Conservation (phyloP, 2,888 invertebrate genomes). For the Eupithecia tripunctaria region DNA sequence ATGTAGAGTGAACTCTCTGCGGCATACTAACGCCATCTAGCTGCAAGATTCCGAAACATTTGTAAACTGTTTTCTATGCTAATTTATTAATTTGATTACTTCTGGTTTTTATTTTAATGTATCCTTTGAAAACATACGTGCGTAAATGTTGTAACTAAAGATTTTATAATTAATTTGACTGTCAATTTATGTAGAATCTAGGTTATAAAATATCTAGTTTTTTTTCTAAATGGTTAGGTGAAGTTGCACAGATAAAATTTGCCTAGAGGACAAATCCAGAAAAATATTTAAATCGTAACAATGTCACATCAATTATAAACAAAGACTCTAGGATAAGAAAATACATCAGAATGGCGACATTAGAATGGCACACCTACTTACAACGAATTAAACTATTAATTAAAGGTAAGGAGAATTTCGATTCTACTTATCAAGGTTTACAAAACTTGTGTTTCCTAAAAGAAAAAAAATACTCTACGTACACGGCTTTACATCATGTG, state of each 20-base stretch:
- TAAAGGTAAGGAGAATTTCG: neutral
- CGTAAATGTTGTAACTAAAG: neutral
- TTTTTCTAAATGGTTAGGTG: neutral
- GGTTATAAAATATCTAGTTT: neutral
- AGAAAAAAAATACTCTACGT: constrained; percentile 28
- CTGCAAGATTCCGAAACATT: constrained; percentile 11
- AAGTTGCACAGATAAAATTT: neutral
- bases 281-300: neutral
- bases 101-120: neutral
- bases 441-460: constrained; percentile 15
- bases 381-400: neutral
- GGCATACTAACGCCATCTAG: constrained; percentile 30
- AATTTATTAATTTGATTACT: neutral
- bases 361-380: neutral
- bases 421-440: neutral
- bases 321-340: neutral
- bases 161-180: neutral
- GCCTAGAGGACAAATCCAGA: neutral
- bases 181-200: neutral
- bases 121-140: neutral
- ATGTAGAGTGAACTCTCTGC: neutral
- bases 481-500: constrained; percentile 33
- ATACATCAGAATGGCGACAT: neutral
- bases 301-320: neutral
- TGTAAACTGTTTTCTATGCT: constrained; percentile 7